Evolutionary conservation across 2,797 vertebrate species (phyloP).

Genomic region (Gymnoscopelus microlampas): DNA sequence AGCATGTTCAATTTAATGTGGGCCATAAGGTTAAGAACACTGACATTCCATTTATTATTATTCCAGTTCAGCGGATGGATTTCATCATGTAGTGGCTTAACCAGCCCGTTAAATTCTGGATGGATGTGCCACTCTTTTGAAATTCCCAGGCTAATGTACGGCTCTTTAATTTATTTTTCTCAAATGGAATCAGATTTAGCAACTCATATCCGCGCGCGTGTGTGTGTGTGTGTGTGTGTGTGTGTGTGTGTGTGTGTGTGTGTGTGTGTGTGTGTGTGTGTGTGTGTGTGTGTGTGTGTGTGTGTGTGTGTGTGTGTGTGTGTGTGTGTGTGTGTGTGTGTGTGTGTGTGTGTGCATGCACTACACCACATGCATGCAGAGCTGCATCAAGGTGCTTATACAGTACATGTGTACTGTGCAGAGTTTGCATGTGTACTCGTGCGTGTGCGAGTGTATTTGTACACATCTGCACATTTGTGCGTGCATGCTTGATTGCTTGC

Average conservation of each 20-base stretch:
- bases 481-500: not conserved
- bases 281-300: not conserved
- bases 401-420: not conserved
- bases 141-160: not conserved
- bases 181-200: not conserved
- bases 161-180: not conserved
- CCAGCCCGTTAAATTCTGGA: not conserved
- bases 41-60: constrained; percentile 54
- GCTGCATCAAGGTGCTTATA: not conserved
- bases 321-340: constrained; percentile 35
- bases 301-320: not conserved
- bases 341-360: not conserved
- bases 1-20: constrained; percentile 57
- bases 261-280: too few species aligned
- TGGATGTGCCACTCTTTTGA: not conserved
- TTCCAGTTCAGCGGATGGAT: constrained; percentile 34
- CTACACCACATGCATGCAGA: too few species aligned
- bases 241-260: too few species aligned
- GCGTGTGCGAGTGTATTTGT: not conserved
- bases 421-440: not conserved
- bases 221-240: not conserved
- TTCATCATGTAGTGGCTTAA: constrained; percentile 12
- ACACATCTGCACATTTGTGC: not conserved
- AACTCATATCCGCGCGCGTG: constrained; percentile 2
- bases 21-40: constrained; percentile 65